Percentiles rank a stretch among this genome's conserved stretches.
phyloP scores from a whole-genome alignment of 2,888 invertebrate species.

The Dryococelus australis region DNA sequence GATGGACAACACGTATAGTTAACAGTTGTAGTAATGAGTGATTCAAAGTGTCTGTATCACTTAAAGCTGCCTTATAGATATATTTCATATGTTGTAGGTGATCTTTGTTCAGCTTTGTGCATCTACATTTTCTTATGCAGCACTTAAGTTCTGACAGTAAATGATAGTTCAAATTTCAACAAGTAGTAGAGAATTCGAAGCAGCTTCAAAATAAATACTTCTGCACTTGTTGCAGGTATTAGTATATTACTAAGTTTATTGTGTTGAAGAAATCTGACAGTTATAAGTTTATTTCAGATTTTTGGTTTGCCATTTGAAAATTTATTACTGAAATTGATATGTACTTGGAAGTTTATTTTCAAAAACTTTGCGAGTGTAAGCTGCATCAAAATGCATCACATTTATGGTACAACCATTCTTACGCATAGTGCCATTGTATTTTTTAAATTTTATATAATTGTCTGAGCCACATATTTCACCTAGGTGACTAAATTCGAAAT shows the following conservation, averaged over 20 bases:
- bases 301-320: not conserved
- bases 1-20: not conserved
- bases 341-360: not conserved
- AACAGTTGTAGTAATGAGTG: not conserved
- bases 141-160: not conserved
- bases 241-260: not conserved
- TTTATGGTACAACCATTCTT: not conserved
- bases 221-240: not conserved
- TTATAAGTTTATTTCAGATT: too few relatives aligned
- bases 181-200: not conserved
- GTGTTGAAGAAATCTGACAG: too few relatives aligned
- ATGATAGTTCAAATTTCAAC: not conserved
- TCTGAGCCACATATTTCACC: not conserved
- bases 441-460: not conserved
- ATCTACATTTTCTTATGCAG: not conserved
- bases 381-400: constrained; percentile 5
- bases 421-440: not conserved
- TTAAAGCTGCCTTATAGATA: not conserved
- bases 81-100: not conserved
- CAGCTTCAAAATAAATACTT: constrained; percentile 6
- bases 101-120: not conserved
- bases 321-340: not conserved
- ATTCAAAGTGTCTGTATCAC: not conserved
- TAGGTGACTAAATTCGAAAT: not conserved
- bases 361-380: not conserved